Evolutionary conservation across 2,113 vertebrate species (phyloP), one percentile per base, ranked within the genome.

Genomic region (Xyliphius kryptos): DNA sequence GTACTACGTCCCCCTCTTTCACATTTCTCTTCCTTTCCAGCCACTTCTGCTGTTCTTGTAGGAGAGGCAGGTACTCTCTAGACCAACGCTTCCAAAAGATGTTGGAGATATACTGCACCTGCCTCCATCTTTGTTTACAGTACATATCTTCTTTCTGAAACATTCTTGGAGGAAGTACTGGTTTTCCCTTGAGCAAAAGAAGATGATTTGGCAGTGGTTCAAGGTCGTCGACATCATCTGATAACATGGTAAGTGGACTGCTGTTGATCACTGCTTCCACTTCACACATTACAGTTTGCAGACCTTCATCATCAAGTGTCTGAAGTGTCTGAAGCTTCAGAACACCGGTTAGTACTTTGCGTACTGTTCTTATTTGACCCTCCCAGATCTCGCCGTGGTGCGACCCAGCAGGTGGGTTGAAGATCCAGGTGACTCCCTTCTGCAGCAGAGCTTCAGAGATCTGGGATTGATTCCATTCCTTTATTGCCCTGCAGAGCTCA

Each of bases 71-170:
- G 5, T 73, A 73, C 3, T 66, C 52, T 1, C 3, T 9, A 0
- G 41, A 8, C 61, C 71, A 76, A 2, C 71, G 9, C 4, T 12
- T 68, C 57, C 56, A 71, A 36, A 68, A 68, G 0, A 70, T 15
- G 3, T 65, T 50, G 0, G 70, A 22, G 1, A 73, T 12, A 4
- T 67, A 76, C 6, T 69, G 70, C 3, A 59, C 20, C 5, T 66
- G 61, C 12, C 9, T 41, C 40, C 40, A 41, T 13, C 40, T 9
- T 41, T 8, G 2, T 13, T 10, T 41, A 3, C 2, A 2, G 7
- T 73, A 76, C 5, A 61, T 11, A 17, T 76, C 55, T 0, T 9
- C 3, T 6, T 57, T 61, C 0, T 47, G 10, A 50, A 70, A 41
- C 2, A 41, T 9, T 2, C 40, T 8, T 11, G 40, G 40, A 41